Percentiles rank a stretch among this genome's conserved stretches.
Conservation (phyloP, 1,140 invertebrate genomes). For the Megalopta genalis region DNA sequence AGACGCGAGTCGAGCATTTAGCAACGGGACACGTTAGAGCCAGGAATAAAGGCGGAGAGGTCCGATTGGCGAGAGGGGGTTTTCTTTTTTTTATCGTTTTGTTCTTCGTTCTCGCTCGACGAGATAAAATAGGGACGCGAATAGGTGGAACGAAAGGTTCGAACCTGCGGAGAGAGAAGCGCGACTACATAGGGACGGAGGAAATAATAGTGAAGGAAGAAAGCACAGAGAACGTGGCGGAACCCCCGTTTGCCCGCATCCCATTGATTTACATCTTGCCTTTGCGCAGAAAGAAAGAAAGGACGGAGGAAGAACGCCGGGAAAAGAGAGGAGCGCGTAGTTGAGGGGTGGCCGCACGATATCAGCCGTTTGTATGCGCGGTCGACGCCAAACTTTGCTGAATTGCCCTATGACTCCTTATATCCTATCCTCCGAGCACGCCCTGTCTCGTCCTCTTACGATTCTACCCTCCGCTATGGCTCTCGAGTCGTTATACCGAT, state of each 20-base stretch:
- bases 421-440: slow-evolving; percentile 60
- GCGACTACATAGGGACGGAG: slow-evolving; percentile 51
- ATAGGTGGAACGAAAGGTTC: slow-evolving; percentile 38
- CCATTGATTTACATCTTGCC: slow-evolving; percentile 79
- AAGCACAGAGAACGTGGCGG: slow-evolving; percentile 58
- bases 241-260: slow-evolving; percentile 68
- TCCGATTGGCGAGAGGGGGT: slow-evolving; percentile 54
- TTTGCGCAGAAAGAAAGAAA: slow-evolving; percentile 55
- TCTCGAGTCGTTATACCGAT: slow-evolving; percentile 63
- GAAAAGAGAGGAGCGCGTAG: slow-evolving; percentile 38
- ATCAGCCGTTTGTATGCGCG: slow-evolving; percentile 79
- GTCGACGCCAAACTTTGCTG: slow-evolving; percentile 77
- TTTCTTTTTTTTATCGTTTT: background rate
- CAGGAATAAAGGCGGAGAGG: slow-evolving; percentile 22
- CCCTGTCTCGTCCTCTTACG: slow-evolving; percentile 50
- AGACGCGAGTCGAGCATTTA: too few species aligned
- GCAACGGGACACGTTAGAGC: too few species aligned
- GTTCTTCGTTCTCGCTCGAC: slow-evolving; percentile 34
- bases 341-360: slow-evolving; percentile 66
- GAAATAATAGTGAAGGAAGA: slow-evolving; percentile 37
- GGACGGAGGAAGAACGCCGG: slow-evolving; percentile 41
- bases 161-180: slow-evolving; percentile 30
- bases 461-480: slow-evolving; percentile 51
- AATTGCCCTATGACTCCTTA: slow-evolving; percentile 78
- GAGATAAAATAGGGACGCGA: slow-evolving; percentile 57